Percentiles rank a stretch among this genome's conserved stretches.
These are phyloP conservation scores for Cinclus mexicanus DNA, from an alignment of 2,113 vertebrate genomes.

Conservation along the genomic window DNA sequence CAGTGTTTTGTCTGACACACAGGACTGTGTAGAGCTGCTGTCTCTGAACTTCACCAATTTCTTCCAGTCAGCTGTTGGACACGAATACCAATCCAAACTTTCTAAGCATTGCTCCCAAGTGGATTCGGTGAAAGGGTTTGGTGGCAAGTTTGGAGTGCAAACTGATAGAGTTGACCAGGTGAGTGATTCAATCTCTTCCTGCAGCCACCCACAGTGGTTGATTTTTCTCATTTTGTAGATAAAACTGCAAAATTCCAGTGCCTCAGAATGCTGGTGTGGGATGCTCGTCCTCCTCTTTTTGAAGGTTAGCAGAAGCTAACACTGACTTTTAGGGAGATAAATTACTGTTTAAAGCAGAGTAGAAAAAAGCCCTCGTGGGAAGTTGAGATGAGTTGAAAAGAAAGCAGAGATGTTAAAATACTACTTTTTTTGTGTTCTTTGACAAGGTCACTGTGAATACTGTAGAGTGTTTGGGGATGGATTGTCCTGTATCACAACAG, in stretches of 20 bases:
- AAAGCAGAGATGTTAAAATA: not conserved
- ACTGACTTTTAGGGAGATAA: not conserved
- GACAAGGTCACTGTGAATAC: not conserved
- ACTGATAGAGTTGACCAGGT: conserved; percentile 94
- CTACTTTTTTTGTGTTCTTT: not conserved
- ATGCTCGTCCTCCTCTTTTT: not conserved
- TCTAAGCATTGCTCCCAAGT: conserved; percentile 96
- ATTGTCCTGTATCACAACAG: not conserved
- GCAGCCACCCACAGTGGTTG: not conserved
- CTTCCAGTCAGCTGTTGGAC: conserved; percentile 91
- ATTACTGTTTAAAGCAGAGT: not conserved
- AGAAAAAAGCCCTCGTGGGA: not conserved
- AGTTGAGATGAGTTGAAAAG: not conserved
- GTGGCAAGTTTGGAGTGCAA: conserved; percentile 94
- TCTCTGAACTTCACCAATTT: not conserved
- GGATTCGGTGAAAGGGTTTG: conserved; percentile 90
- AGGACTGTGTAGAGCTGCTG: not conserved
- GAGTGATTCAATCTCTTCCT: not conserved
- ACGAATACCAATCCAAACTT: conserved; percentile 91
- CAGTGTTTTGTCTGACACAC: not conserved
- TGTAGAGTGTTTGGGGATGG: not conserved
- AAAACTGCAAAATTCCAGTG: not conserved
- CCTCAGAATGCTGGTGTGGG: not conserved
- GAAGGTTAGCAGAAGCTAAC: not conserved
- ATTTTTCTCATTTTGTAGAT: not conserved